These are phyloP conservation scores for Eupeodes corollae DNA, from an alignment of 1,140 invertebrate species.

Conservation along the genomic window DNA sequence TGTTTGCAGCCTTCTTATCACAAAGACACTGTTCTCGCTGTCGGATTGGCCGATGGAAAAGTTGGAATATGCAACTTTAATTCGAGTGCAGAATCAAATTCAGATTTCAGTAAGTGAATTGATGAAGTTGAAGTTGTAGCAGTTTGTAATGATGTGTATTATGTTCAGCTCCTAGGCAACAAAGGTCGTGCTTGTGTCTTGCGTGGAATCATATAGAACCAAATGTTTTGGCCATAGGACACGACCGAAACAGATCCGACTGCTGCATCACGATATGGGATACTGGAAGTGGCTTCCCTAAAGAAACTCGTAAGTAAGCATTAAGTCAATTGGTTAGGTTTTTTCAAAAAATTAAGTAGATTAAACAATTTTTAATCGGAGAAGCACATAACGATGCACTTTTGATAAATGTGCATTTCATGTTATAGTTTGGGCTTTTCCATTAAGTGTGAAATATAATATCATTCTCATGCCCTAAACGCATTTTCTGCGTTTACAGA, in stretches of 20 bases:
- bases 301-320: conserved; percentile 24
- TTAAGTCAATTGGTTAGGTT: background rate
- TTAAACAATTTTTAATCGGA: background rate
- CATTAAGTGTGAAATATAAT: too few species aligned
- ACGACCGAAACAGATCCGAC: conserved; percentile 78
- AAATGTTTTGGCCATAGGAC: conserved; percentile 69
- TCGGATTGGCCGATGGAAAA: conserved; percentile 78
- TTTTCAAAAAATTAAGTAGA: background rate
- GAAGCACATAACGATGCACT: too few species aligned
- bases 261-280: conserved; percentile 74
- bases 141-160: conserved; percentile 2
- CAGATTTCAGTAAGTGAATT: conserved; percentile 26
- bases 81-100: conserved; percentile 41
- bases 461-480: too few species aligned
- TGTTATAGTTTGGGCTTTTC: too few species aligned
- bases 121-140: background rate
- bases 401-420: too few species aligned
- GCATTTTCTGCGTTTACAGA: too few species aligned
- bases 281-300: conserved; percentile 38
- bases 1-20: conserved; percentile 32
- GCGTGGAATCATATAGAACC: conserved; percentile 79
- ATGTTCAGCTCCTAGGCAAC: conserved; percentile 66
- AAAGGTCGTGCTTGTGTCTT: conserved; percentile 74
- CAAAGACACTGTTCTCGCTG: conserved; percentile 55
- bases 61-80: conserved; percentile 69